Evolutionary conservation across 2,113 vertebrate species (phyloP).

Genomic region (Melozone crissalis): DNA sequence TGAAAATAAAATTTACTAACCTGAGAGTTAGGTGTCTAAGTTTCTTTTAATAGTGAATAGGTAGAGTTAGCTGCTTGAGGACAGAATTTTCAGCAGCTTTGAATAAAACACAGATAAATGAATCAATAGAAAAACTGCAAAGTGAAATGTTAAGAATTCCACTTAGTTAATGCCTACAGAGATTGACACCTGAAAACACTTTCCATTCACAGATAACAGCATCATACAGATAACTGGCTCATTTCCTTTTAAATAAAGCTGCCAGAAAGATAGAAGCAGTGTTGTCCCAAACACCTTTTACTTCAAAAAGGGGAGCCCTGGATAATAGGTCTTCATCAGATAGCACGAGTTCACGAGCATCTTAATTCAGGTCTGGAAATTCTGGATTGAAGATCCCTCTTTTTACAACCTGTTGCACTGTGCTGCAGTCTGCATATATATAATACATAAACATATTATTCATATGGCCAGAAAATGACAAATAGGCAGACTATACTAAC

Average conservation of each 20-base stretch:
- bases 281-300: not conserved
- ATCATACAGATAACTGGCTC: not conserved
- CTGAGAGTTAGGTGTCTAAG: not conserved
- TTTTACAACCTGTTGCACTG: not conserved
- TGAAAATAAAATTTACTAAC: not conserved
- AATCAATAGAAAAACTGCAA: not conserved
- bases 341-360: not conserved
- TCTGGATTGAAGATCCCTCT: not conserved
- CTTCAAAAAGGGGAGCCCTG: not conserved
- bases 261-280: not conserved
- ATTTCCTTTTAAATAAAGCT: not conserved
- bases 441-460: not conserved
- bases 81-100: not conserved
- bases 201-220: not conserved
- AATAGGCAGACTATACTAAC: not conserved
- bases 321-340: not conserved
- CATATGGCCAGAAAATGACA: not conserved
- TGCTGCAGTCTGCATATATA: not conserved
- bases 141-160: not conserved
- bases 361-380: not conserved
- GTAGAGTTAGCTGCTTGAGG: not conserved
- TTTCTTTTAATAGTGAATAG: not conserved
- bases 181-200: not conserved
- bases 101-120: not conserved
- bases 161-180: not conserved